Base-by-base conservation (phyloP, 2,113 vertebrate genomes). In the Prietella phreatophila region DNA sequence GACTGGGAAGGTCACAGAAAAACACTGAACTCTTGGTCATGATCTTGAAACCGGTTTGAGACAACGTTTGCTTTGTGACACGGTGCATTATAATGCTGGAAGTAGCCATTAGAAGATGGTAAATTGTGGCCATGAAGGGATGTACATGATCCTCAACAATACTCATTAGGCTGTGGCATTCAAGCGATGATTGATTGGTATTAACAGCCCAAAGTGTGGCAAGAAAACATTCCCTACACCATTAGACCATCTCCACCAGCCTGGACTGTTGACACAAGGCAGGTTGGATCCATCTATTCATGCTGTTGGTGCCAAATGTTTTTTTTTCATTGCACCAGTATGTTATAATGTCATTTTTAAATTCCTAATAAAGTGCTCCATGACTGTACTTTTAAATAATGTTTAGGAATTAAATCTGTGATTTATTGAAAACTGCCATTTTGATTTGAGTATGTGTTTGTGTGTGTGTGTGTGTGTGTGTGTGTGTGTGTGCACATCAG, bases 401-500 rank as follows among this genome's bases (percentile, higher is more conserved):
- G 27, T 65, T 67, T 30, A 30, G 27, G 63, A 14, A 14, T 67
- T 67, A n/a, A n/a, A 67, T 13, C 10, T 67, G n/a, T 50, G 47
- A 50, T 10, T 8, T 78, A 14, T 10, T 81, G 14, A 36, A 58
- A 56, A 58, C 30, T 79, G 1, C 30, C 0, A 53, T 79, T 79
- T 81, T 58, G 6, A 58, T 13, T 55, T 55, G 73, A 14, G 47
- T 53, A 13, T 78, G 83, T 67, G 73, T 11, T 25, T 78, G 42
- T n/a, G 19, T 69, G 76, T 15, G 76, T 55, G 50, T 30, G 88
- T 58, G 25, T 78, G 83, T 67, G 73, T 11, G 42, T 78, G 42
- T n/a, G 19, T 69, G 76, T 15, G 76, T 55, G 50, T 30, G 88
- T 58, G 11, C 36, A 30, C 86, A 76, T 15, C 89, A 91, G 89